These are phyloP conservation scores for Drosophila mettleri DNA, from an alignment of 2,888 invertebrate species.

Conservation along the genomic window DNA sequence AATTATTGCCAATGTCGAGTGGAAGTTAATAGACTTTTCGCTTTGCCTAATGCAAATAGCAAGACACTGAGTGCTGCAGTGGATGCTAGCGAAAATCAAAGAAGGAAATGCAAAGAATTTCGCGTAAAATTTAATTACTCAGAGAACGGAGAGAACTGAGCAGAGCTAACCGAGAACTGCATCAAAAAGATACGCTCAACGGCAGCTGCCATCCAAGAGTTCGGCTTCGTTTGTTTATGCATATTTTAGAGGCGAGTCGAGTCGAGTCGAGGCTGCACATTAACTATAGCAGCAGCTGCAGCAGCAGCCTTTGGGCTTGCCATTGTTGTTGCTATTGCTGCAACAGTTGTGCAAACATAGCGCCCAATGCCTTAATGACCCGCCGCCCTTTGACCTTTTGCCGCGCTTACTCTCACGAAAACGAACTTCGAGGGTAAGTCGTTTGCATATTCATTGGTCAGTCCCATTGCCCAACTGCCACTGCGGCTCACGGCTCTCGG, in stretches of 20 bases:
- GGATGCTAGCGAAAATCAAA: conserved; percentile 55
- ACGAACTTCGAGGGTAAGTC: conserved; percentile 50
- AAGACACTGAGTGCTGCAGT: conserved; percentile 15
- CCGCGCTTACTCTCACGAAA: conserved; percentile 37
- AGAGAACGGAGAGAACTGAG: conserved; percentile 3
- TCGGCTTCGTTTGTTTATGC: conserved; percentile 71
- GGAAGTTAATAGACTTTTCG: conserved; percentile 70
- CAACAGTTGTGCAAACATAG: conserved; percentile 44
- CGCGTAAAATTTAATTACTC: conserved; percentile 70
- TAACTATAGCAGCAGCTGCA: conserved; percentile 37
- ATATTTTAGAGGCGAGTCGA: conserved; percentile 52
- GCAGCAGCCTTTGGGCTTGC: conserved; percentile 31
- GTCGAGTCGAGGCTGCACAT: conserved; percentile 46
- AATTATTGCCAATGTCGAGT: conserved; percentile 59
- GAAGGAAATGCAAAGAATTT: conserved; percentile 67
- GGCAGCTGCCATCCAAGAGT: conserved; percentile 21
- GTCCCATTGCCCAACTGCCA: conserved; percentile 1
- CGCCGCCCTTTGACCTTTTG: conserved; percentile 61
- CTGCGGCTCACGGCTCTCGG: conserved; percentile 9
- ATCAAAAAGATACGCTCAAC: conserved; percentile 37
- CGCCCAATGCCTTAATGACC: conserved; percentile 63
- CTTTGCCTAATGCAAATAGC: conserved; percentile 63
- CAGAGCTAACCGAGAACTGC: conserved; percentile 29
- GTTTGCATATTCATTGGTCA: conserved; percentile 76
- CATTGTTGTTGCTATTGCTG: conserved; percentile 36